Percentiles rank a stretch among this genome's conserved stretches.
These are phyloP conservation scores for Eulemur rubriventer DNA, from an alignment of 2,797 vertebrate genomes.

Conservation along the genomic window DNA sequence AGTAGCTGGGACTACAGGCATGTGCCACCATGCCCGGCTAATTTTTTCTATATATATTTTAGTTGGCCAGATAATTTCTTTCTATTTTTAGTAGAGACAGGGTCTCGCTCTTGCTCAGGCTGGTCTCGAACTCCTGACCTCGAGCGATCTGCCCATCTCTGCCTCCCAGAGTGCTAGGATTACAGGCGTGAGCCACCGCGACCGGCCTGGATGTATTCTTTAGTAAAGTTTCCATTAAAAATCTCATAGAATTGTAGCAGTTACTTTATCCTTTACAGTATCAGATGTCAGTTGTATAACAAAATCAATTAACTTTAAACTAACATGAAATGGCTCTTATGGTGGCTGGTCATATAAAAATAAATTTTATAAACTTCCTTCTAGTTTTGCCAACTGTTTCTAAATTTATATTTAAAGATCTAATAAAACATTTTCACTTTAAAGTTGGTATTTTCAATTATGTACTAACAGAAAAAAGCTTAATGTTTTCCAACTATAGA, in stretches of 20 bases:
- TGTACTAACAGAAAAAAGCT: background rate
- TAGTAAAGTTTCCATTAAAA: conserved; percentile 45
- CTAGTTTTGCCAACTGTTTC: conserved; percentile 47
- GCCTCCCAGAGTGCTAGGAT: too few species aligned
- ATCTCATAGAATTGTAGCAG: background rate
- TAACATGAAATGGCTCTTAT: background rate
- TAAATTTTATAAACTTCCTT: background rate
- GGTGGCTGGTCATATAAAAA: conserved; percentile 45
- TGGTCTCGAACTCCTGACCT: too few species aligned
- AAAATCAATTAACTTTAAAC: conserved; percentile 53
- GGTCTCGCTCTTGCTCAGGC: too few species aligned
- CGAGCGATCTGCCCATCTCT: fast-evolving
- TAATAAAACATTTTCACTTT: conserved; percentile 23
- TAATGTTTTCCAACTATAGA: background rate
- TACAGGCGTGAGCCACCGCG: too few species aligned
- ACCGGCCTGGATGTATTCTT: background rate
- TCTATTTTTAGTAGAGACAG: too few species aligned
- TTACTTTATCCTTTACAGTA: background rate
- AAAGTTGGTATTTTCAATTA: background rate
- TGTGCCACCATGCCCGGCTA: too few species aligned
- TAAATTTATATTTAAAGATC: conserved; percentile 17
- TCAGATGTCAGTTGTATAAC: background rate
- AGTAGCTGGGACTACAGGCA: too few species aligned
- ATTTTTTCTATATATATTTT: too few species aligned
- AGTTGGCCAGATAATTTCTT: too few species aligned